These are phyloP conservation scores for Oenanthe melanoleuca DNA, from an alignment of 2,113 vertebrate species.

Conservation along the genomic window DNA sequence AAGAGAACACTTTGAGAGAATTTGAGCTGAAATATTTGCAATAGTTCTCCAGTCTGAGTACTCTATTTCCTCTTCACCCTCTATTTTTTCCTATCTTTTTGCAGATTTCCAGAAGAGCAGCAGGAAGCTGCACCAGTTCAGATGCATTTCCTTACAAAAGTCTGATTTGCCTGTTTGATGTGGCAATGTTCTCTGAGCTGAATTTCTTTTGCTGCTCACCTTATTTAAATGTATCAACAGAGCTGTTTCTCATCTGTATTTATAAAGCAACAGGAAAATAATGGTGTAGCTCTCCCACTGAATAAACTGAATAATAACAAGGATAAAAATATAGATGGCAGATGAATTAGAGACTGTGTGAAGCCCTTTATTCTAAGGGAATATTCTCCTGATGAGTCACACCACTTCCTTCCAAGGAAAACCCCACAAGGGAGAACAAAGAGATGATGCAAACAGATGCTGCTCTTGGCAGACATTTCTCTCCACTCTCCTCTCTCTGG, in stretches of 20 bases:
- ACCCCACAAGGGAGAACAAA: background rate
- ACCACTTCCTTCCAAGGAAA: background rate
- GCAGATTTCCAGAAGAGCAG: background rate
- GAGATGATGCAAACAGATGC: background rate
- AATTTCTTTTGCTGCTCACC: background rate
- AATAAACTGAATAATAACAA: background rate
- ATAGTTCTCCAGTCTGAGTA: background rate
- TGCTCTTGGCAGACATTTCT: background rate
- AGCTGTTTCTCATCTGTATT: slow-evolving; percentile 9
- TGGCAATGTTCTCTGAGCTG: background rate
- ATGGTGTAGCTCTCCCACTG: background rate
- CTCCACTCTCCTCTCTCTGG: background rate
- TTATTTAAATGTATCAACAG: background rate
- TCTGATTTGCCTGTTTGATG: background rate
- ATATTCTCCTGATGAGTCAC: background rate
- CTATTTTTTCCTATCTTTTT: background rate
- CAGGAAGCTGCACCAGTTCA: background rate
- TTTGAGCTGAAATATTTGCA: background rate
- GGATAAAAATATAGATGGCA: background rate
- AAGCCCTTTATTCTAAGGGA: background rate
- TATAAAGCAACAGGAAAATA: slow-evolving; percentile 21
- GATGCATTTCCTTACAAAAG: background rate
- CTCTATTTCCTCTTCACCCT: background rate
- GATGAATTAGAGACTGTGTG: background rate
- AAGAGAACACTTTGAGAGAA: background rate